Percentiles rank a stretch among this genome's conserved stretches.
Evolutionary conservation across 2,797 vertebrate species (phyloP).

Genomic region (Microctenopoma lineatum): DNA sequence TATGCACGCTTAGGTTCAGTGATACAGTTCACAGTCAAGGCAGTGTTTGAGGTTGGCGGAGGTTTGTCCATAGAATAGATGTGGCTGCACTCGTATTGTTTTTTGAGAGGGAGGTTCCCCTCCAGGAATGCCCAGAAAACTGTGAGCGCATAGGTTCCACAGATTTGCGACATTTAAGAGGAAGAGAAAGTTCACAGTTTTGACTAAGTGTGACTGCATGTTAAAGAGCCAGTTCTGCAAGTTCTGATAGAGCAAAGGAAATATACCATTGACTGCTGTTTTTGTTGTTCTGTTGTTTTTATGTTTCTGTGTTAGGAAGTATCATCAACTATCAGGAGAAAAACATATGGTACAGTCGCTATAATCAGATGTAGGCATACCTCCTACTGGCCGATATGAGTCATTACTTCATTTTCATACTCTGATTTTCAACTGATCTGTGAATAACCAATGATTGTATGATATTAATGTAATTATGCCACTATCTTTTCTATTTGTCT

Average conservation of each 20-base stretch:
- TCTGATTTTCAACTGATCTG: conserved; percentile 2
- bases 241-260: not conserved
- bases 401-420: conserved; percentile 51
- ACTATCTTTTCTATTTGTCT: not conserved
- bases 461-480: not conserved
- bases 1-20: conserved; percentile 57
- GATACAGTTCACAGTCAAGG: conserved; percentile 47
- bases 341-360: not conserved
- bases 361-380: conserved; percentile 62
- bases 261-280: not conserved
- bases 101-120: conserved; percentile 50
- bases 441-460: conserved; percentile 4
- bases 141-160: not conserved
- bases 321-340: not conserved
- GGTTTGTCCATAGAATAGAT: conserved; percentile 41
- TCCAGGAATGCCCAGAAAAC: conserved; percentile 60
- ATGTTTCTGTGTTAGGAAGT: not conserved
- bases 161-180: conserved; percentile 9
- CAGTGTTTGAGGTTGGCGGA: conserved; percentile 48
- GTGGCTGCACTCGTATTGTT: conserved; percentile 29
- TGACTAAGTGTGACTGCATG: not conserved
- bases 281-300: not conserved
- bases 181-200: conserved; percentile 10
- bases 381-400: conserved; percentile 74
- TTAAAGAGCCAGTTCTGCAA: not conserved